These are phyloP conservation scores for Tipula helvola DNA, from an alignment of 2,888 invertebrate species.

Conservation along the genomic window DNA sequence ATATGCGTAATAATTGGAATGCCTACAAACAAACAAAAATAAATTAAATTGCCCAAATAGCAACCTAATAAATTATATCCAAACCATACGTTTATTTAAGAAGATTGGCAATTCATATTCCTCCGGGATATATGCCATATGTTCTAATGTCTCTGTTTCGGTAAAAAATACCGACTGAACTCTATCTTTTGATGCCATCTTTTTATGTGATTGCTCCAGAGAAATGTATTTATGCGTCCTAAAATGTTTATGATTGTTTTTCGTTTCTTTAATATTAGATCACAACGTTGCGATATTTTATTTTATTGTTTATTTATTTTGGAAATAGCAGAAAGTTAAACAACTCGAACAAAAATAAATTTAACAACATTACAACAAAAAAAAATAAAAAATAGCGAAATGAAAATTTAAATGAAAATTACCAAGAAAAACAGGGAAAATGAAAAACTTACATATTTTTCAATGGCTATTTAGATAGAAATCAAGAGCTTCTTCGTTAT, in stretches of 20 bases:
- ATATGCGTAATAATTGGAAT: background rate
- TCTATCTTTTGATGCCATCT: background rate
- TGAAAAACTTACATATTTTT: background rate
- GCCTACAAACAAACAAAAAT: background rate
- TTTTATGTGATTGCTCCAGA: background rate
- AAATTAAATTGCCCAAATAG: background rate
- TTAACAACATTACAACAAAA: background rate
- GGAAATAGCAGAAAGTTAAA: background rate
- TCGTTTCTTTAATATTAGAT: background rate
- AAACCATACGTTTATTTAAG: background rate
- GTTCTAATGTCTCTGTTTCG: background rate
- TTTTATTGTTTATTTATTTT: background rate
- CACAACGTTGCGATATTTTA: background rate
- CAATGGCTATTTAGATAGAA: conserved; percentile 9
- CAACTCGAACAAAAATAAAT: background rate
- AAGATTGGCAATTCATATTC: background rate
- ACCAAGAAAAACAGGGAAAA: background rate
- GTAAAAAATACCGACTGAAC: background rate
- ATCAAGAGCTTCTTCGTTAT: background rate
- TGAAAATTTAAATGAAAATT: background rate
- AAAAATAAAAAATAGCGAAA: background rate
- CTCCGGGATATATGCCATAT: conserved; percentile 5
- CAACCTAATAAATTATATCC: background rate
- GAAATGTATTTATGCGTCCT: background rate
- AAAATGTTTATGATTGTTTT: background rate